phyloP scores from a whole-genome alignment of 2,797 vertebrate genomes.

The Alauda arvensis region DNA sequence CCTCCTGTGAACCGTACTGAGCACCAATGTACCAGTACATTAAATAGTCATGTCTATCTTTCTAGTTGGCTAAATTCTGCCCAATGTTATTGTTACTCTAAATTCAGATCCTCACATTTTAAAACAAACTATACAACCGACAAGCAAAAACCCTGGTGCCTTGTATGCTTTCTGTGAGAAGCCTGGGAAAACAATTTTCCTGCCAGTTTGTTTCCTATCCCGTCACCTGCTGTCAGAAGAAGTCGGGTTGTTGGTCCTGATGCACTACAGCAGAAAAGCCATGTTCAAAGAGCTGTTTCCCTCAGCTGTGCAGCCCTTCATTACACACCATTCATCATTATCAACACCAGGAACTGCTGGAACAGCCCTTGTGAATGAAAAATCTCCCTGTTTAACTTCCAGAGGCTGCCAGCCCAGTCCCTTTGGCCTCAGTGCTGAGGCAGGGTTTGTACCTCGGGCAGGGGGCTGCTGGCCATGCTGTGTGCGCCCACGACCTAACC shows the following conservation, averaged over 20 bases:
- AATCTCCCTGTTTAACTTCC: constrained; percentile 17
- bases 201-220: neutral
- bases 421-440: neutral
- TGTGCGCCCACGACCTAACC: neutral
- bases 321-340: constrained; percentile 42
- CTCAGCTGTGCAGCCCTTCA: constrained; percentile 25
- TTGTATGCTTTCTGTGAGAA: neutral
- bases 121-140: neutral
- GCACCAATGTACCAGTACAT: neutral
- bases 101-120: neutral
- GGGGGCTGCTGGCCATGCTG: neutral
- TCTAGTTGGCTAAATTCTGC: neutral
- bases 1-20: neutral
- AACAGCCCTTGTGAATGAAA: constrained; percentile 31
- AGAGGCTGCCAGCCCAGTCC: neutral
- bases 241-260: neutral
- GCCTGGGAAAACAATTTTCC: neutral
- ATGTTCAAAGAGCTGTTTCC: constrained; percentile 25
- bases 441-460: neutral
- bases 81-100: fast-evolving
- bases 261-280: neutral
- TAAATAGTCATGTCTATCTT: fast-evolving
- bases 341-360: constrained; percentile 39
- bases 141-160: neutral
- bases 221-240: neutral